These are phyloP conservation scores for Mormyrus hasselquistii DNA, from an alignment of 2,797 vertebrate species.

Conservation along the genomic window DNA sequence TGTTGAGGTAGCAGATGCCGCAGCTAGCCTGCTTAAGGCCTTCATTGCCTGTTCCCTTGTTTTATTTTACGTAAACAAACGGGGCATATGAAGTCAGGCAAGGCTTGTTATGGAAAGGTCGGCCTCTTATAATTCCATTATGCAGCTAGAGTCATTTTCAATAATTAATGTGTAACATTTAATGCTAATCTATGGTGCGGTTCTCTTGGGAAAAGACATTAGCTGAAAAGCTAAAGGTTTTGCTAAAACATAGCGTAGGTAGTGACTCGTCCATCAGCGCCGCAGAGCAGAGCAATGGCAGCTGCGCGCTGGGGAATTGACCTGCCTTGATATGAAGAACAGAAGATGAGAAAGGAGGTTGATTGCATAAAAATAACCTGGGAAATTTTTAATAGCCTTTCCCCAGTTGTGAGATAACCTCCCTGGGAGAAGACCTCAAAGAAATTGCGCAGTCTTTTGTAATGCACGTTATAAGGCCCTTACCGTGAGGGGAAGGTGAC, in stretches of 20 bases:
- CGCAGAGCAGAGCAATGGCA: background rate
- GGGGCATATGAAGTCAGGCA: background rate
- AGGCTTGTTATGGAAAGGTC: slow-evolving; percentile 11
- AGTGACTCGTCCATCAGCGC: background rate
- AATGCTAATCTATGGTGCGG: background rate
- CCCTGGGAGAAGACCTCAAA: slow-evolving; percentile 38
- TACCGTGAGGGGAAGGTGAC: slow-evolving; percentile 23
- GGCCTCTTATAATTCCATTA: background rate
- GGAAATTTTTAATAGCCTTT: slow-evolving; percentile 36
- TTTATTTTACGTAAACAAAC: background rate
- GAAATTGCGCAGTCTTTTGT: slow-evolving; percentile 37
- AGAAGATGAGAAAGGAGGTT: slow-evolving; percentile 36
- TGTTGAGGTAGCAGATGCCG: background rate
- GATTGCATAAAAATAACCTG: slow-evolving; percentile 40
- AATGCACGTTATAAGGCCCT: slow-evolving; percentile 35
- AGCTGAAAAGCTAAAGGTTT: background rate
- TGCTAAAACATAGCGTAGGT: background rate
- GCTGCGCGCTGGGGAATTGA: background rate
- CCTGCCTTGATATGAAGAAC: slow-evolving; percentile 28
- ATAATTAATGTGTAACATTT: slow-evolving; percentile 2
- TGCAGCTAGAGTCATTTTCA: background rate
- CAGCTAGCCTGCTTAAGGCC: background rate
- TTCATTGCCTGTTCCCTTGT: background rate
- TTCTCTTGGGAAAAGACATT: background rate
- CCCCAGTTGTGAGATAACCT: slow-evolving; percentile 42